Base-by-base conservation (phyloP, 2,888 invertebrate species). In the Penaeus monodon region DNA sequence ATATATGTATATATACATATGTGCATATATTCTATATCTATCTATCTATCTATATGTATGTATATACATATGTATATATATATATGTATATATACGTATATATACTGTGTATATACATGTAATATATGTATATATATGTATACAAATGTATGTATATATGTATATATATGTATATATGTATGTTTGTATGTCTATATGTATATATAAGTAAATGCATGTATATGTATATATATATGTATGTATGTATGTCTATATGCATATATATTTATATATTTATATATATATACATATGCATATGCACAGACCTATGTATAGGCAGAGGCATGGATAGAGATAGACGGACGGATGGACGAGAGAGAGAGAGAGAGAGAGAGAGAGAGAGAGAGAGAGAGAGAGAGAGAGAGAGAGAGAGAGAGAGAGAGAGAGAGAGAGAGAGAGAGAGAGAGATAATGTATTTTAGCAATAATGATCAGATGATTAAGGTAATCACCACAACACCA, bases 111-210 rank as follows among this genome's bases (percentile, higher is more conserved):
- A 70, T 81, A 81, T 81, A 4, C 6, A 70, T 29, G 3, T 29
- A 29, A 44, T 44, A 44, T 44, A 10, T 44, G 10, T 44, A 10
- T 44, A 68, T 81, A 66, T 81, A 81, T n/a, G 68, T 81, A 68
- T 81, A 80, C 6, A 63, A n/a, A 63, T 80, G 8, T 81, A n/a
- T 64, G n/a, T 7, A 24, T 64, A 81, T 49, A 66, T 81, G 24
- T 81, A 81, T n/a, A 81, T 66, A 63, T 57, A 27, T 44, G 10
- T 81, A 44, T 65, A 33, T 65, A 33, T 66, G 8, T 65, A 33
- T 81, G 38, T 81, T 68, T 81, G 68, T 68, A 66, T 81, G 66
- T 81, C 68, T 81, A 81, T 81, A 81, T 68, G 7, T 81, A 66
- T 81, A 63, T 66, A 81, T 81, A 81, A 68, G 33, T 81, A 81